Conservation (phyloP, 2,797 vertebrate species). For the Megaceryle alcyon region DNA sequence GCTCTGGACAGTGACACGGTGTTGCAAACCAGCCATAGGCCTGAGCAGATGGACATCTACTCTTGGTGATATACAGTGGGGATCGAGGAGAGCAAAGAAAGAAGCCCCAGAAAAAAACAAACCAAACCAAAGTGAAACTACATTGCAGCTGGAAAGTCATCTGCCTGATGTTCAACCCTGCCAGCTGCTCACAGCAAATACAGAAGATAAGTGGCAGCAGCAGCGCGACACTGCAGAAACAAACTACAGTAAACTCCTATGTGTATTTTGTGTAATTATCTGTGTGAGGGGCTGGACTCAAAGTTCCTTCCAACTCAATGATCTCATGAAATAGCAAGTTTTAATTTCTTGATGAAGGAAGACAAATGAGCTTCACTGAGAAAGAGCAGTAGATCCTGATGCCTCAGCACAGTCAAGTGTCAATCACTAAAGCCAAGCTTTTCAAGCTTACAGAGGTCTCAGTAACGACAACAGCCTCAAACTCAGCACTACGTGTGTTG, state of each 20-base stretch:
- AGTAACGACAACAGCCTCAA: not conserved
- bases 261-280: not conserved
- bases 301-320: not conserved
- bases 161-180: not conserved
- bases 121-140: not conserved
- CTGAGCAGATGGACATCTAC: not conserved
- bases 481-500: not conserved
- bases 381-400: not conserved
- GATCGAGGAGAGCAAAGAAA: not conserved
- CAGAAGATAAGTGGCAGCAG: not conserved
- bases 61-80: not conserved
- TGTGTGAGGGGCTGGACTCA: not conserved
- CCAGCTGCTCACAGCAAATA: not conserved
- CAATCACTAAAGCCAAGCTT: not conserved
- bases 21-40: not conserved
- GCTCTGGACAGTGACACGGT: not conserved
- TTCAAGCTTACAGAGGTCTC: not conserved
- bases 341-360: not conserved
- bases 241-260: not conserved
- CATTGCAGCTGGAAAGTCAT: not conserved
- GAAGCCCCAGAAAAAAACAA: not conserved
- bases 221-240: not conserved
- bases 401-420: not conserved
- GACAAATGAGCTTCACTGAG: not conserved
- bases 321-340: not conserved